Conservation (phyloP, 2,888 invertebrate genomes). For the Sesia apiformis region DNA sequence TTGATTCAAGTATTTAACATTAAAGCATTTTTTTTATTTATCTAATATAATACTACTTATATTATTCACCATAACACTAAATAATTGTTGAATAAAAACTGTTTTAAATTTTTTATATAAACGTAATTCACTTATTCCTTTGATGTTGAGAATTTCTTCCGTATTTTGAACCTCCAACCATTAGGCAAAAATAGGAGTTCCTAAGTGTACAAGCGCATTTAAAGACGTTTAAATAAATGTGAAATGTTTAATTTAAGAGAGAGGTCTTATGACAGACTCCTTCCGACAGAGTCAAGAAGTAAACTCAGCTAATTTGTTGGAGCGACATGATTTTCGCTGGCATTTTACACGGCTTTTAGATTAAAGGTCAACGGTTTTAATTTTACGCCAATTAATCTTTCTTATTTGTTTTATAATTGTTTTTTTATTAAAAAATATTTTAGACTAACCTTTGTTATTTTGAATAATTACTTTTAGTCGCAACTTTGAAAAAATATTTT, state of each 20-base stretch:
- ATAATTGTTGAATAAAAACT: too few relatives aligned
- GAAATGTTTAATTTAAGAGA: background rate
- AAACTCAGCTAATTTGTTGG: conserved; percentile 37
- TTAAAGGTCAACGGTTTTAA: conserved; percentile 41
- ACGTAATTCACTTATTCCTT: too few relatives aligned
- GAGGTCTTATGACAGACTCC: conserved; percentile 5
- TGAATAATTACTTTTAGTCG: too few relatives aligned
- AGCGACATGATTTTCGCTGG: conserved; percentile 22
- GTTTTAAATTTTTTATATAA: too few relatives aligned
- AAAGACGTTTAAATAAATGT: background rate
- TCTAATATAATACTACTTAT: too few relatives aligned
- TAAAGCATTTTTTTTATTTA: too few relatives aligned
- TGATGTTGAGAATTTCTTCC: too few relatives aligned
- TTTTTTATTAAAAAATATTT: conserved; percentile 15
- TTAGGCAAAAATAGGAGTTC: too few relatives aligned
- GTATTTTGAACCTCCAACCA: too few relatives aligned
- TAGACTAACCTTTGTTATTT: background rate
- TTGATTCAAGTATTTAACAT: too few relatives aligned
- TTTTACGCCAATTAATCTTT: conserved; percentile 50
- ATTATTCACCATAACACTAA: too few relatives aligned
- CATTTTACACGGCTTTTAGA: conserved; percentile 37
- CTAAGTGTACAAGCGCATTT: background rate
- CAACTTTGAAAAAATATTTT: too few relatives aligned
- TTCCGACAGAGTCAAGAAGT: conserved; percentile 25
- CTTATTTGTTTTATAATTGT: conserved; percentile 35